Base-by-base conservation (phyloP, 2,113 vertebrate species). In the Ictalurus furcatus region DNA sequence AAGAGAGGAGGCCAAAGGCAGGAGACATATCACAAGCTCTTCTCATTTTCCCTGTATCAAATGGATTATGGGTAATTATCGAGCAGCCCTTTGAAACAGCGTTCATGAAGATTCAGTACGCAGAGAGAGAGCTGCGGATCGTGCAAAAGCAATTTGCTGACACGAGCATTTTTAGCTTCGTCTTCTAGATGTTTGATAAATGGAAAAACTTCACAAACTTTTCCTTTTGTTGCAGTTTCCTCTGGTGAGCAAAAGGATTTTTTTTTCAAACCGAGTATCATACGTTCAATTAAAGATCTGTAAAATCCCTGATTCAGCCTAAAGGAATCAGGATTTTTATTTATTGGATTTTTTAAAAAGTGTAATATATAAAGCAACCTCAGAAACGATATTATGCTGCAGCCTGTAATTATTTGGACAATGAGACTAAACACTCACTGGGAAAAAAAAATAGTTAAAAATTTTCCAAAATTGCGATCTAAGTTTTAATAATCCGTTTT, bases 71-170 rank as follows among this genome's bases (percentile, higher is more conserved):
- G 65, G 87, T 90, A 91, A 91, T 89, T 91, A 86, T 80, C 37
- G 54, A 83, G 58, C 82, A 92, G 87, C 34, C 74, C 90, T 93
- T 92, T 90, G 88, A 92, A 91, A 92, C 85, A 73, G 65, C 44
- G 84, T 89, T 85, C 84, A 88, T 87, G 74, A 85, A 92, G 84
- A 92, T 89, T 91, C 52, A 54, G 81, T 82, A 74, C 54, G 85
- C 80, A 86, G 44, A 48, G 44, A 14, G 80, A 63, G 76, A 92
- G 67, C 80, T 86, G 89, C 85, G 86, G 80, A 88, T 61, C 76
- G 67, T 88, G 87, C 90, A 89, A 87, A 92, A 86, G 86, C 89
- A 91, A 90, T 90, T 91, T 92, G 91, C 92, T 92, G 90, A 91
- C 88, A 88, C 84, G 84, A 87, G 90, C 63, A 69, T 76, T 85